A percentile compares a stretch with the other conserved stretches of the same genome.
phyloP scores from a whole-genome alignment of 2,113 vertebrate species.

The Colius striatus region DNA sequence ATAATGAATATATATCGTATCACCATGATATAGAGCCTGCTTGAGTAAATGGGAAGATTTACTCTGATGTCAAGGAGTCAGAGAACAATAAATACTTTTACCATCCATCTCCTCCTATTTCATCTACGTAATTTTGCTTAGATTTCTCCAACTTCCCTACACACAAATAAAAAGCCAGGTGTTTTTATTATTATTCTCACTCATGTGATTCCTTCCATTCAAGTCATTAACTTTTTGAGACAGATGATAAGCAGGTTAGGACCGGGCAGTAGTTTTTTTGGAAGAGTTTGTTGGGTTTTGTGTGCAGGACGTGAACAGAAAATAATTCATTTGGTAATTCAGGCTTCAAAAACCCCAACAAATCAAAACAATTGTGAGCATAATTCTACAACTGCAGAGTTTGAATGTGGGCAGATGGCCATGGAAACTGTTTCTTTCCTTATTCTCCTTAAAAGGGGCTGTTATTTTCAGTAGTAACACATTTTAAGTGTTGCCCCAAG shows the following conservation, averaged over 20 bases:
- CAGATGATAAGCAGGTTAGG: not conserved
- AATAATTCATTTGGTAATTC: not conserved
- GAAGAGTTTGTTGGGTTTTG: not conserved
- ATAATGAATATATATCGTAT: not conserved
- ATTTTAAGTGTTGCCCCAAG: not conserved
- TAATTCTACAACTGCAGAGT: not conserved
- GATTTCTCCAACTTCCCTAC: not conserved
- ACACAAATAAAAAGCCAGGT: not conserved
- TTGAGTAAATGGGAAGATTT: not conserved
- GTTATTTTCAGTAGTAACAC: not conserved
- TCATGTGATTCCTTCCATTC: not conserved
- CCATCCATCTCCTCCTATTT: not conserved
- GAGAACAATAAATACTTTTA: not conserved
- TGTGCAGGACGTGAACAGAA: not conserved
- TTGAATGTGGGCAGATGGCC: not conserved
- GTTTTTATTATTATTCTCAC: not conserved
- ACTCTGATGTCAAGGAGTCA: not conserved
- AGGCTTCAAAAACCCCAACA: not conserved
- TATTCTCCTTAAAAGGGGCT: not conserved
- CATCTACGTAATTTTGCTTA: not conserved
- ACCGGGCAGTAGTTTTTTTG: not conserved
- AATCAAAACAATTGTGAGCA: not conserved
- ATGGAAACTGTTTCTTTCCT: not conserved
- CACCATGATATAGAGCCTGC: not conserved
- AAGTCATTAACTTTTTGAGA: not conserved